These are phyloP conservation scores for Steatocranus sp. DNA, from an alignment of 2,797 vertebrate species.

Conservation along the genomic window DNA sequence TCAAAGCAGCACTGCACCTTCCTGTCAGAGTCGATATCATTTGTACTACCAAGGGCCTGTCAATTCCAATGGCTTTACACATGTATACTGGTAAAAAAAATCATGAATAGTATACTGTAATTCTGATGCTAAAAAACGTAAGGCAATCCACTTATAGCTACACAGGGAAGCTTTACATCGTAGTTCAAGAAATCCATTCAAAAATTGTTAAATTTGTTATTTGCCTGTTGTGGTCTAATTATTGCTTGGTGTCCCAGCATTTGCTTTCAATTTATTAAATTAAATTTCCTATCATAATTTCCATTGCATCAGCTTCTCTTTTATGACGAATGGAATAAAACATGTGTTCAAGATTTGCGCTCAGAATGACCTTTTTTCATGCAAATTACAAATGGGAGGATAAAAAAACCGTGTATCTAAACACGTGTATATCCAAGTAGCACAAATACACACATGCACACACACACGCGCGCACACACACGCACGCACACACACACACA, in stretches of 20 bases:
- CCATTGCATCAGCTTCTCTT: neutral
- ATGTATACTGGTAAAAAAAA: neutral
- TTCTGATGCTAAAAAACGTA: neutral
- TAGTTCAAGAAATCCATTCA: neutral
- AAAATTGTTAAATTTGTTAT: neutral
- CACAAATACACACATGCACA: neutral
- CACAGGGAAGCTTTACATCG: neutral
- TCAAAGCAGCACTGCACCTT: neutral
- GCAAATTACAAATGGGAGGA: neutral
- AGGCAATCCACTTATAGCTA: neutral
- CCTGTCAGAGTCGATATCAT: conserved; percentile 11
- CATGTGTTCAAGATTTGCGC: conserved; percentile 10
- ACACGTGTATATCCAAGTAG: neutral
- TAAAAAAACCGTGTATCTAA: neutral
- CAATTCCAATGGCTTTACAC: neutral
- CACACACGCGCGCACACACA: no score
- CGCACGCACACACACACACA: no score
- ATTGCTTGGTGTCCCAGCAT: neutral
- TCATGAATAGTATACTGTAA: neutral
- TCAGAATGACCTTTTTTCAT: conserved; percentile 2
- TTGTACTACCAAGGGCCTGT: neutral
- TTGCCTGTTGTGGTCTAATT: neutral
- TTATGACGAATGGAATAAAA: conserved; percentile 32
- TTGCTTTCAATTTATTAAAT: neutral
- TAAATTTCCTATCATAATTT: neutral